These are phyloP conservation scores for Petrolisthes cinctipes DNA, from an alignment of 2,888 invertebrate species.

Conservation along the genomic window DNA sequence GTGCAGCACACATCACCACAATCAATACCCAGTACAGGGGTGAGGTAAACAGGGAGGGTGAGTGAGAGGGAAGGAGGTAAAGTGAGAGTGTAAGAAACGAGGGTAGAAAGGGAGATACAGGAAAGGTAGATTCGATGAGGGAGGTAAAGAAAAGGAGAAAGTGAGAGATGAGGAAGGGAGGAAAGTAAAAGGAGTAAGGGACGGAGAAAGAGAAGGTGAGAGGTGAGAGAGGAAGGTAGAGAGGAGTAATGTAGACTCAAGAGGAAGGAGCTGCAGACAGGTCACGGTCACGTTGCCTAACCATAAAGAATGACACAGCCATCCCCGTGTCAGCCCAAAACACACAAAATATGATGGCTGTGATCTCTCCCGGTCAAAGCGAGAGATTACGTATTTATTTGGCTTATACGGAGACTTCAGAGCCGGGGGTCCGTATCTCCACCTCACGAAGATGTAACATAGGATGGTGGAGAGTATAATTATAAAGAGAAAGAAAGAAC, in stretches of 20 bases:
- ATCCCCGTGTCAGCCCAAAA: background rate
- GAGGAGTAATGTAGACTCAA: too few relatives aligned
- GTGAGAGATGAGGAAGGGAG: too few relatives aligned
- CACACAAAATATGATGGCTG: slow-evolving; percentile 13
- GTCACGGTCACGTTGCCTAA: background rate
- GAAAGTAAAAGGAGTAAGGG: too few relatives aligned
- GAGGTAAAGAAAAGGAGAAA: background rate
- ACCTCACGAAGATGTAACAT: background rate
- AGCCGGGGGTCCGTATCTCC: background rate
- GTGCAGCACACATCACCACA: too few relatives aligned
- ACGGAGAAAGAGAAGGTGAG: too few relatives aligned
- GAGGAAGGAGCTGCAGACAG: background rate
- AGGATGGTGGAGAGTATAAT: too few relatives aligned
- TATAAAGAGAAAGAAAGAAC: too few relatives aligned
- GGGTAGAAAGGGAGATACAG: background rate
- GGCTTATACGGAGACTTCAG: background rate
- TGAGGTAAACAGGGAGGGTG: too few relatives aligned
- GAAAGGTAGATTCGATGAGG: background rate
- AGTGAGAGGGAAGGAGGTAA: too few relatives aligned
- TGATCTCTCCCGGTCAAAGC: background rate
- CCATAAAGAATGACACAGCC: background rate
- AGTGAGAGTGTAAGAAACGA: background rate
- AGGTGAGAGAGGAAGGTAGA: too few relatives aligned
- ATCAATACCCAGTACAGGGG: too few relatives aligned
- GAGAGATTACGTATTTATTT: slow-evolving; percentile 9